phyloP scores from a whole-genome alignment of 2,797 vertebrate genomes.

The Cygnus olor region DNA sequence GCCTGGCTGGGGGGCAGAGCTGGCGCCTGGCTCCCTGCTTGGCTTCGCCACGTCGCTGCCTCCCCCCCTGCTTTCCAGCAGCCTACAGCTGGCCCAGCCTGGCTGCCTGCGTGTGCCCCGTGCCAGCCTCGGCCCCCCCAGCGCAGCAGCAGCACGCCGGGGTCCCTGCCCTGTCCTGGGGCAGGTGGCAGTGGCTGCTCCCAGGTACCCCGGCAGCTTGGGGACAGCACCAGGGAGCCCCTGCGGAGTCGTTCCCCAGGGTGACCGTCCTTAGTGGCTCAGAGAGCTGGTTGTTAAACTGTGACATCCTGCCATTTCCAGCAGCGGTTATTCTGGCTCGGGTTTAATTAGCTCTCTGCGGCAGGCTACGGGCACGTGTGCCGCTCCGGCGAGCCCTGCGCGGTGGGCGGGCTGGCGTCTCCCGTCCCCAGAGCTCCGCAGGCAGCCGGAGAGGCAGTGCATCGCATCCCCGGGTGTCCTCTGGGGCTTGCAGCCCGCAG shows the following conservation, averaged over 20 bases:
- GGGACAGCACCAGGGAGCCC: not conserved
- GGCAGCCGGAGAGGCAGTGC: not conserved
- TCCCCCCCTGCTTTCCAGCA: too few relatives aligned
- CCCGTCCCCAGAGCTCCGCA: not conserved
- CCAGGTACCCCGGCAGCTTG: not conserved
- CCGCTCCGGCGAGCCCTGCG: not conserved
- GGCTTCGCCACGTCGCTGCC: not conserved
- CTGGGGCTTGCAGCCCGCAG: not conserved
- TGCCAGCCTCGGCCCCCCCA: too few relatives aligned
- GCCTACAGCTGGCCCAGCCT: too few relatives aligned
- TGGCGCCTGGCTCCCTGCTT: not conserved
- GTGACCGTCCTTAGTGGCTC: not conserved
- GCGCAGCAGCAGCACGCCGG: too few relatives aligned
- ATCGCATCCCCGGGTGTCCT: not conserved
- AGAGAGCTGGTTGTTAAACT: not conserved
- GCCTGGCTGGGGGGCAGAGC: too few relatives aligned
- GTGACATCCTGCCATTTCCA: not conserved
- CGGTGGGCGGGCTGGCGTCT: not conserved
- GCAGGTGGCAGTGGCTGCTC: not conserved
- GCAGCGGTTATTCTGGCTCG: not conserved
- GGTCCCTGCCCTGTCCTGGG: not conserved
- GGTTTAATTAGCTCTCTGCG: not conserved
- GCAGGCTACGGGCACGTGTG: not conserved
- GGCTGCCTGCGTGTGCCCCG: too few relatives aligned
- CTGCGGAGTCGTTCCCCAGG: not conserved